Base-by-base conservation (phyloP, 2,797 vertebrate species). In the Parauchenoglanis ngamensis region DNA sequence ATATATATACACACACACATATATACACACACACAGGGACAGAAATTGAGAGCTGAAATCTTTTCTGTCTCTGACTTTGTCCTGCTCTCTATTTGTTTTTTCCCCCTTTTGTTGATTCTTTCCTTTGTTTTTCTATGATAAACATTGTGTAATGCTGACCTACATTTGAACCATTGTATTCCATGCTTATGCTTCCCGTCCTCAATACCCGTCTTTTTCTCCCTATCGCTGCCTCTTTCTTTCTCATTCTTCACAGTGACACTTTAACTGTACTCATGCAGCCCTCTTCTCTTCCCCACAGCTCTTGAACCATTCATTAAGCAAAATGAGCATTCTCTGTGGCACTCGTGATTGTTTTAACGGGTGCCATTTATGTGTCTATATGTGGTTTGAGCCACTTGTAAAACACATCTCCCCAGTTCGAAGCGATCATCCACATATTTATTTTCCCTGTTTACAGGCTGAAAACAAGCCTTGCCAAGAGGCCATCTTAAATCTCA, bases 391-490 rank as follows among this genome's bases (percentile, higher is more conserved):
- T 96, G 95, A 95, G 93, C 84, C 92, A 88, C 91, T 92, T 92
- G 81, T 95, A 94, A 96, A 95, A 94, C 94, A 94, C 90, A 92
- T 94, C 93, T 93, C 94, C 94, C 93, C 93, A 94, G 94, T 94
- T 92, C 93, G 89, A 91, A 95, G 93, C 93, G 93, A 95, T 95
- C 95, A 91, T 94, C 93, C 93, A 93, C 94, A 91, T 92, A 87
- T 94, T 95, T 94, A 94, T 95, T 95, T 94, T 93, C 94, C 91
- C 92, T 92, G 93, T 95, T 95, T 94, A 93, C 92, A 91, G 94
- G 94, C 93, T 92, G 91, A 92, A 81, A 94, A 93, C 94, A 94
- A 94, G 91, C 79, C 86, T 83, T 90, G 87, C 83, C 65, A 70
- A 63, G 56, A 61, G 67, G 67, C 67, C 83, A 63, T 88, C 28